Conservation (phyloP, 2,888 invertebrate genomes). For the Rhorus exstirpatorius region DNA sequence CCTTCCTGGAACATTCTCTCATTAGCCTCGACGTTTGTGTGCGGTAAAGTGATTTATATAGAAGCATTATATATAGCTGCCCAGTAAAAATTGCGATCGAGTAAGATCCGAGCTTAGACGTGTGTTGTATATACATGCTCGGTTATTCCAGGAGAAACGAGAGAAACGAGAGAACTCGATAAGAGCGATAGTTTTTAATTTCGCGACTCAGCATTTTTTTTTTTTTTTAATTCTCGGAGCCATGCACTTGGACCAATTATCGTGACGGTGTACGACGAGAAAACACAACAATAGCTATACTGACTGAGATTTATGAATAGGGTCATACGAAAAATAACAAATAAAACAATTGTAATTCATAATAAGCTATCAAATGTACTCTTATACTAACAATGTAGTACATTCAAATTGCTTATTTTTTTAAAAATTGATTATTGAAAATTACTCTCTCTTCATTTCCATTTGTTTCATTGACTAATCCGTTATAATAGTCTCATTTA, state of each 20-base stretch:
- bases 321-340: too few species aligned
- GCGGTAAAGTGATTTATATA: constrained; percentile 24
- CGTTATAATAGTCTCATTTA: too few species aligned
- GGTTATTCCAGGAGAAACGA: constrained; percentile 65
- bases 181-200: constrained; percentile 77
- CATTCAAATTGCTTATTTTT: too few species aligned
- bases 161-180: constrained; percentile 60
- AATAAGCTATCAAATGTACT: too few species aligned
- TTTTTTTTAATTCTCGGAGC: not conserved
- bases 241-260: not conserved
- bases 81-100: constrained; percentile 19
- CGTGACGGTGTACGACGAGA: not conserved
- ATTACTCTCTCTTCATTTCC: too few species aligned
- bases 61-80: constrained; percentile 1
- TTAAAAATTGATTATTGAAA: too few species aligned
- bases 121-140: not conserved
- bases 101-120: constrained; percentile 1
- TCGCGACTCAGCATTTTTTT: constrained; percentile 72
- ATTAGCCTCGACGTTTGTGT: not conserved
- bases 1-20: constrained; percentile 14
- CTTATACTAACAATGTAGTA: too few species aligned
- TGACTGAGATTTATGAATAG: not conserved
- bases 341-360: too few species aligned
- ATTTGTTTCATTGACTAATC: too few species aligned
- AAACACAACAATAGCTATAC: too few species aligned